phyloP scores from a whole-genome alignment of 2,113 vertebrate genomes.

The Aramus guarauna region DNA sequence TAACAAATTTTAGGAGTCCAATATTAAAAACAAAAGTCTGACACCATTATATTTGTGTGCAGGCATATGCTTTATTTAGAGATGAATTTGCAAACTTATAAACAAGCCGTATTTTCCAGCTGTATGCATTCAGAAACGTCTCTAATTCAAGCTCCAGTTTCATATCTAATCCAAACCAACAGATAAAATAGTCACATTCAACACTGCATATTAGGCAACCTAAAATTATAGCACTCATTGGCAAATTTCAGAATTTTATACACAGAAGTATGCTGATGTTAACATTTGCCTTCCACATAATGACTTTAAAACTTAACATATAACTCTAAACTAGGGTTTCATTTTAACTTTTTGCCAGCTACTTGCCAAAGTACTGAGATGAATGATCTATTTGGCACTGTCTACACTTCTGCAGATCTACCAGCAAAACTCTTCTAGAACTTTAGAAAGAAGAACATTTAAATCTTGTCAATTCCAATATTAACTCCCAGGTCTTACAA shows the following conservation, averaged over 20 bases:
- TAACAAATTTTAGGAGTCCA: not conserved
- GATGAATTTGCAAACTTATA: not conserved
- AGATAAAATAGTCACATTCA: not conserved
- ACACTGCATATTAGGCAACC: not conserved
- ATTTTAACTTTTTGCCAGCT: not conserved
- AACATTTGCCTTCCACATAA: not conserved
- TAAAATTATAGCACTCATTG: not conserved
- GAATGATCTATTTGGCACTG: not conserved
- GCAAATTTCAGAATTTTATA: not conserved
- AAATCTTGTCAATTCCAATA: not conserved
- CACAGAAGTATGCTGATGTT: accelerated
- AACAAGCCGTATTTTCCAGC: not conserved
- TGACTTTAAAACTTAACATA: not conserved
- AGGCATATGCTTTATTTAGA: not conserved
- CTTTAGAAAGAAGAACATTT: not conserved
- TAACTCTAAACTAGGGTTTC: not conserved
- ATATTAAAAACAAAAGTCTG: not conserved
- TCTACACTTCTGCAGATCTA: not conserved
- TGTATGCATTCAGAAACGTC: not conserved
- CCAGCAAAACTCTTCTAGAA: not conserved
- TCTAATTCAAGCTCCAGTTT: not conserved
- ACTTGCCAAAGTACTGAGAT: not conserved
- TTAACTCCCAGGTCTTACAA: not conserved
- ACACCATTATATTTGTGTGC: not conserved
- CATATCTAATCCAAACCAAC: not conserved